These are phyloP conservation scores for Drosophila niveifrons DNA, from an alignment of 2,888 invertebrate genomes.

Conservation along the genomic window DNA sequence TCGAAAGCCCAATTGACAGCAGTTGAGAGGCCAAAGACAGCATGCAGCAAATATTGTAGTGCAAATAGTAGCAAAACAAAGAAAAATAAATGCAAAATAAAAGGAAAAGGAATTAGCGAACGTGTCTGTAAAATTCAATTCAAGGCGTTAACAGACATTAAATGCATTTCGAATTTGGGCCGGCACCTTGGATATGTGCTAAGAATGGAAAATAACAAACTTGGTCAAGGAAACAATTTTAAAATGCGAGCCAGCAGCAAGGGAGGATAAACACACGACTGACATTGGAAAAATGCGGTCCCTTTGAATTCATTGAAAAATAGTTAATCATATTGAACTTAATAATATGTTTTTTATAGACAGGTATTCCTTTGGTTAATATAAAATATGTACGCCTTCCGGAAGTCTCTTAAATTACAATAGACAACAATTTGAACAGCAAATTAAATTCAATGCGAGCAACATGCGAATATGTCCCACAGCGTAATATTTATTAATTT, in stretches of 20 bases:
- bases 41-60: conserved; percentile 15
- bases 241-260: too few relatives aligned
- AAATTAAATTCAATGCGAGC: conserved; percentile 47
- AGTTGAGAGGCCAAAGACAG: conserved; percentile 34
- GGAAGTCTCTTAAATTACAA: conserved; percentile 42
- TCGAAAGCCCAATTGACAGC: conserved; percentile 19
- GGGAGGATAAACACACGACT: neutral
- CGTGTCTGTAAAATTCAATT: conserved; percentile 57
- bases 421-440: conserved; percentile 23
- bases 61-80: conserved; percentile 31
- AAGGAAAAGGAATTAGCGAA: conserved; percentile 75
- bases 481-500: conserved; percentile 72
- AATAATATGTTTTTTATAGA: neutral
- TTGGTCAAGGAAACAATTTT: conserved; percentile 39
- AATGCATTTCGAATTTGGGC: conserved; percentile 42
- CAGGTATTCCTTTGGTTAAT: neutral
- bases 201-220: conserved; percentile 21
- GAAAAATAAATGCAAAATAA: conserved; percentile 64
- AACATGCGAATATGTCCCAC: conserved; percentile 57
- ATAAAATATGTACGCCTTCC: neutral
- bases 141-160: conserved; percentile 56
- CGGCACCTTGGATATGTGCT: conserved; percentile 56
- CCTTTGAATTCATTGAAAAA: neutral
- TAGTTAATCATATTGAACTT: neutral
- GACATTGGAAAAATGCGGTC: neutral